Evolutionary conservation across 2,113 vertebrate species (phyloP).

Genomic region (Xiphophorus hellerii): DNA sequence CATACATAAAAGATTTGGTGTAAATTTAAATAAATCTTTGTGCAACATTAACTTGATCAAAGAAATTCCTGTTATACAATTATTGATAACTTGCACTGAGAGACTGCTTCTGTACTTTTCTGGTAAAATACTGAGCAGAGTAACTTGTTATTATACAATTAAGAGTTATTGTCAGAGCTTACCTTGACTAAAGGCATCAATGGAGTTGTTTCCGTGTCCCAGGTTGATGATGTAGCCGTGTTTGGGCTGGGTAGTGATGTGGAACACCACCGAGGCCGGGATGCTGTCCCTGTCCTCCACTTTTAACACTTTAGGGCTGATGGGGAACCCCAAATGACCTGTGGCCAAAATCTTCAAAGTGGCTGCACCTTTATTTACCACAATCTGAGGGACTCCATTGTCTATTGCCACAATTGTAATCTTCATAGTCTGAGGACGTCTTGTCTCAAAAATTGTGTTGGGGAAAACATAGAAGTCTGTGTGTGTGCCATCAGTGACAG

Average conservation of each 20-base stretch:
- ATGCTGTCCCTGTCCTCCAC: conserved; percentile 89
- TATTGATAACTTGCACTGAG: background rate
- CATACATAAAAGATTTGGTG: background rate
- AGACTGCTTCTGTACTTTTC: background rate
- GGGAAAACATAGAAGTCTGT: conserved; percentile 93
- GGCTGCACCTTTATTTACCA: conserved; percentile 87
- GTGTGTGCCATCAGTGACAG: conserved; percentile 91
- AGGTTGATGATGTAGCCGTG: conserved; percentile 90
- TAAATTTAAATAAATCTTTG: background rate
- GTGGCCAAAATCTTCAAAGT: conserved; percentile 85
- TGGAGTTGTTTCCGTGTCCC: conserved; percentile 88
- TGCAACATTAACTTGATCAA: too few species aligned
- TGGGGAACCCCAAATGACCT: conserved; percentile 86
- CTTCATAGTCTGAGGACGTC: conserved; percentile 88
- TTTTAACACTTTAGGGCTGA: conserved; percentile 87
- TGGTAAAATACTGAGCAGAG: background rate
- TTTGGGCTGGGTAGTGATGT: conserved; percentile 82
- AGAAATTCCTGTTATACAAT: too few species aligned
- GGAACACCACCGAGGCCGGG: conserved; percentile 80
- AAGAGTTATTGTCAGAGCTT: conserved; percentile 45
- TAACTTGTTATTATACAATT: background rate
- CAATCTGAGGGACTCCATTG: conserved; percentile 86
- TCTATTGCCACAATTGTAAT: conserved; percentile 87
- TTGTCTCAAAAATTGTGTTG: conserved; percentile 90
- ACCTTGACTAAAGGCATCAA: conserved; percentile 93